phyloP scores from a whole-genome alignment of 1,140 invertebrate genomes.

The Samia ricini region DNA sequence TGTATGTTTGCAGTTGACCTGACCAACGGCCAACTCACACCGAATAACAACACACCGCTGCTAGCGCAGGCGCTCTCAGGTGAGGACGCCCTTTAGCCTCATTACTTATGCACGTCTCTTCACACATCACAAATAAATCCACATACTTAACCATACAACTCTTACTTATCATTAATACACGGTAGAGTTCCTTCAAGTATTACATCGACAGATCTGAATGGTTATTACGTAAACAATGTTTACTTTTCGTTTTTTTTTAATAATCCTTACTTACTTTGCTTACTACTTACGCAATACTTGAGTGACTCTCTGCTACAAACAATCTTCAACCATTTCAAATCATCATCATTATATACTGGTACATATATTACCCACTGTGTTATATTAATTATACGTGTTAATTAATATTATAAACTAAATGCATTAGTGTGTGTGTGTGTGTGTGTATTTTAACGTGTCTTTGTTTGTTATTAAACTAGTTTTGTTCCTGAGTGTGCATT shows the following conservation, averaged over 20 bases:
- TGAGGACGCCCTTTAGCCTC: constrained; percentile 74
- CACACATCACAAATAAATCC: constrained; percentile 14
- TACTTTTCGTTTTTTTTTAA: no score
- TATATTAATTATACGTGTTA: neutral
- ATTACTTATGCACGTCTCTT: constrained; percentile 26
- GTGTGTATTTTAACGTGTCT: neutral
- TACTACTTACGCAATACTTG: no score
- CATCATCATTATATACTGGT: constrained; percentile 1
- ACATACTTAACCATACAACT: constrained; percentile 3
- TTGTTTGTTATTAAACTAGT: neutral
- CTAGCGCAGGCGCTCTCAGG: constrained; percentile 96
- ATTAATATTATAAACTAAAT: no score
- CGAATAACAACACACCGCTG: constrained; percentile 95
- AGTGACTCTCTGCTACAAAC: neutral
- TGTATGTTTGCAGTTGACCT: constrained; percentile 93
- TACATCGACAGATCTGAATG: no score
- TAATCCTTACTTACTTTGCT: no score
- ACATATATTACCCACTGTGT: neutral
- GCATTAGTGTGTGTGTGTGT: no score
- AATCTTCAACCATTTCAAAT: neutral
- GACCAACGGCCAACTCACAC: constrained; percentile 95
- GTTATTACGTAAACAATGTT: no score
- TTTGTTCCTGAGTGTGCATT: neutral
- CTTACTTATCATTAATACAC: constrained; percentile 2
- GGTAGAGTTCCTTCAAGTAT: no score